Base-by-base conservation (phyloP, 2,888 invertebrate genomes). In the Hyalella azteca region DNA sequence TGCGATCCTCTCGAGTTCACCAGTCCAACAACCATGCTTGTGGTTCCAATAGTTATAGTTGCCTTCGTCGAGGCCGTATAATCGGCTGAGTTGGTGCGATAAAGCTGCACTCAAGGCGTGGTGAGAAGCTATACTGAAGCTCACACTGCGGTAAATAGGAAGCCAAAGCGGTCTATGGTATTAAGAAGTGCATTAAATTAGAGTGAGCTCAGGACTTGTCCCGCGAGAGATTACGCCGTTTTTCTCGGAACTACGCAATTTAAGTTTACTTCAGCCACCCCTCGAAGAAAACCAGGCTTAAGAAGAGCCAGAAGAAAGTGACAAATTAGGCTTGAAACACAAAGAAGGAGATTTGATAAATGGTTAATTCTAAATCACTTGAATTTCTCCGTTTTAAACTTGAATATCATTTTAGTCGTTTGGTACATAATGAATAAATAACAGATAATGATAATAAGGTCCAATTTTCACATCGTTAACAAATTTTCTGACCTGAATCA, bases 171-270 rank as follows among this genome's bases (percentile, higher is more conserved):
- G 2, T 29, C 36, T 32, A 5, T 36, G 22, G 36, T 66, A 66
- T 66, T 66, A 66, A 22, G 15, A 36, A 36, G 66, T 36, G 66
- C 66, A 66, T 66, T 66, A 66, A 66, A 66, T 66, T 66, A 66
- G 19, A 66, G 66, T 66, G 36, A 66, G 66, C 66, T 36, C 36
- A 7, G 36, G 66, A 36, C 36, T 66, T 36, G 66, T 66, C 66
- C 66, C 66, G 36, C n/a, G 36, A 66, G 66, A 66, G 66, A 66
- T 66, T 66, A 66, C 36, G 36, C 66, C 36, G 36, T 66, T 66
- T 66, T 66, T 66, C 66, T 66, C 66, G 19, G 66, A 66, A 66
- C 29, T 36, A 36, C 32, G 66, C 66, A 66, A 66, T 66, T 66
- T 66, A 66, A 66, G 66, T 36, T 66, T 66, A n/a, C 66, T 66